Evolutionary conservation across 2,113 vertebrate genomes (phyloP).

Genomic region (Cyprinodon brontotheroides): DNA sequence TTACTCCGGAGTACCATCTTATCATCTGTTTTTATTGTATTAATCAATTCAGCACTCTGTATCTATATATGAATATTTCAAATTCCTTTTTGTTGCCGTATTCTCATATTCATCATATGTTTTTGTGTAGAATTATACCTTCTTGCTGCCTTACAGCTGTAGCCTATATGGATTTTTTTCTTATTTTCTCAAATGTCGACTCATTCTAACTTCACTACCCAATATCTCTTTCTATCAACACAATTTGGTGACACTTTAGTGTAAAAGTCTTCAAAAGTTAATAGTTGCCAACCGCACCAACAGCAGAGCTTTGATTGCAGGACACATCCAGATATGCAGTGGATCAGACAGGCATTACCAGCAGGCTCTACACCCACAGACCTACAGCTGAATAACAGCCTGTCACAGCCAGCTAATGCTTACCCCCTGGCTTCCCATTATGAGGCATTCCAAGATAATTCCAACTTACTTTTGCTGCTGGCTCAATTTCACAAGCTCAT

Average conservation of each 20-base stretch:
- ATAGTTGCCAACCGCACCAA: conserved; percentile 5
- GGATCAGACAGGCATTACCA: conserved; percentile 17
- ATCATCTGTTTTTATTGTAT: too few species aligned
- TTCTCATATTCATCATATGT: too few species aligned
- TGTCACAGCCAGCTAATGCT: conserved; percentile 24
- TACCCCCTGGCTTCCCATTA: conserved; percentile 3
- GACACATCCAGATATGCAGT: conserved; percentile 47
- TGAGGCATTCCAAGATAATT: conserved; percentile 10
- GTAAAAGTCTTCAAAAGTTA: conserved; percentile 15
- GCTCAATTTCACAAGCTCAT: conserved; percentile 17
- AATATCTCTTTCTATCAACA: neutral
- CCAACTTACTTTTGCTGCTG: conserved; percentile 24
- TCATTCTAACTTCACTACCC: neutral
- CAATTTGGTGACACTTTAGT: conserved; percentile 9
- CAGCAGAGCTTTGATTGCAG: conserved; percentile 21
- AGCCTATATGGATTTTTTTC: neutral
- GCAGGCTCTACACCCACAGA: conserved; percentile 29
- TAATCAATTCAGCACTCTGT: too few species aligned
- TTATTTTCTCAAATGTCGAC: neutral
- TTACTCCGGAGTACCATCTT: too few species aligned
- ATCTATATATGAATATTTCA: too few species aligned
- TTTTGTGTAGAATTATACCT: too few species aligned
- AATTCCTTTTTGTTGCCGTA: too few species aligned
- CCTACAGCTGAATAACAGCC: conserved; percentile 26
- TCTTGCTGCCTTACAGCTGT: neutral